Conservation (phyloP, 2,797 vertebrate species). For the Phrynocephalus guinanensis region DNA sequence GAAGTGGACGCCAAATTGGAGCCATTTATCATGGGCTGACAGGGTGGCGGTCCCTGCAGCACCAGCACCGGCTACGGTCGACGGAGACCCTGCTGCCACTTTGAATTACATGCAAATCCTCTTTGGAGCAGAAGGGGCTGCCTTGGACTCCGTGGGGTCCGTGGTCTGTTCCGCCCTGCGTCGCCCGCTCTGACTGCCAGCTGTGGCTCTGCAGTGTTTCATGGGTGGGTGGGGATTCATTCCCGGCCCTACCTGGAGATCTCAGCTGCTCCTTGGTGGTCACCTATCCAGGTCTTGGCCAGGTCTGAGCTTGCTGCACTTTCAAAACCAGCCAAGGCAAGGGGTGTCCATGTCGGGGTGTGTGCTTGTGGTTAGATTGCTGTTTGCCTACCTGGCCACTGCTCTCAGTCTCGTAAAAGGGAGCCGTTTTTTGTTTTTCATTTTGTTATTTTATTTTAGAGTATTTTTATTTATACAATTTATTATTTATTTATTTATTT, state of each 20-base stretch:
- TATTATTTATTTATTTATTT: no score
- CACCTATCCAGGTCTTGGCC: no score
- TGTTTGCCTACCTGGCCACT: background rate
- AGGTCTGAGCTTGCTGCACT: no score
- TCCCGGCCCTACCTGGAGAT: no score
- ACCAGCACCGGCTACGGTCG: background rate
- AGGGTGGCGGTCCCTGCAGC: constrained; percentile 61
- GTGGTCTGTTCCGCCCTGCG: background rate
- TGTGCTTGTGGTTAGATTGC: background rate
- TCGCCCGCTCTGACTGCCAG: background rate
- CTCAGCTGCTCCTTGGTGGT: no score
- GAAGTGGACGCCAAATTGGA: constrained; percentile 87
- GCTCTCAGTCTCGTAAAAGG: background rate
- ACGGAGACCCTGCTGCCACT: no score
- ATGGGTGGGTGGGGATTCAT: no score
- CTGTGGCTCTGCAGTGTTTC: background rate
- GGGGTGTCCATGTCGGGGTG: background rate
- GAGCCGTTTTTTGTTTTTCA: no score
- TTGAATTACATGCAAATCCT: background rate
- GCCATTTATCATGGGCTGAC: constrained; percentile 89
- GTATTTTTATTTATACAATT: no score
- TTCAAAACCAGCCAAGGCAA: background rate
- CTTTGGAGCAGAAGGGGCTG: background rate
- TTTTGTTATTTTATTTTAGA: no score
- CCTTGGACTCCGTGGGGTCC: no score